Evolutionary conservation across 2,888 invertebrate genomes (phyloP).

Genomic region (Epiblema foenella): DNA sequence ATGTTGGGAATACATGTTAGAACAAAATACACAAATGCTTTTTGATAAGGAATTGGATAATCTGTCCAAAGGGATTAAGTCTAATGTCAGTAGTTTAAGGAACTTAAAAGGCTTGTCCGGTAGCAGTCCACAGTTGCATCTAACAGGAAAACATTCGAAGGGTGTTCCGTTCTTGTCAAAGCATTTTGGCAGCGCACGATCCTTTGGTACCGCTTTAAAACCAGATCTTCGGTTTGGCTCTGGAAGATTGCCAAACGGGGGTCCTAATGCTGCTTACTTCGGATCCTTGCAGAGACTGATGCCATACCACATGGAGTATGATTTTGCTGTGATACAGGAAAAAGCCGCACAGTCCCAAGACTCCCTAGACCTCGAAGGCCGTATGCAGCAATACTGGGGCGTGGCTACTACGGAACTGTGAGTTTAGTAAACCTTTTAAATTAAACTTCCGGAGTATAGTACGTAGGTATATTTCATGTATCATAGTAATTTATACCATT

Average conservation of each 20-base stretch:
- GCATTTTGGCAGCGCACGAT: slow-evolving; percentile 92
- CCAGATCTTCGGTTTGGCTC: slow-evolving; percentile 85
- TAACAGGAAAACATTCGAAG: slow-evolving; percentile 68
- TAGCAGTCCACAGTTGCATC: slow-evolving; percentile 88
- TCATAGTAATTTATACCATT: slow-evolving; percentile 75
- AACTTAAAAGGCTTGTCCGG: slow-evolving; percentile 87
- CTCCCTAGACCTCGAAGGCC: slow-evolving; percentile 91
- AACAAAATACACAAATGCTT: slow-evolving; percentile 94
- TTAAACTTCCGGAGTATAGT: slow-evolving; percentile 75
- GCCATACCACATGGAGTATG: slow-evolving; percentile 92
- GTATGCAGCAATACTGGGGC: slow-evolving; percentile 96
- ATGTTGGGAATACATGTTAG: slow-evolving; percentile 97
- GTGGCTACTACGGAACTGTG: slow-evolving; percentile 94
- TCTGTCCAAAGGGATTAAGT: slow-evolving; percentile 87
- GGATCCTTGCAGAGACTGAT: slow-evolving; percentile 93
- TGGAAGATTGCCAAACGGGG: slow-evolving; percentile 88
- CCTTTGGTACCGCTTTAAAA: slow-evolving; percentile 88
- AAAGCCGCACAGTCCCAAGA: slow-evolving; percentile 87
- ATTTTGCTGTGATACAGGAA: slow-evolving; percentile 93
- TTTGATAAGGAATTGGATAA: slow-evolving; percentile 95
- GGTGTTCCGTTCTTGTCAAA: slow-evolving; percentile 86
- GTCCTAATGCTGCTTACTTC: slow-evolving; percentile 94
- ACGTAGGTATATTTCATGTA: slow-evolving; percentile 50
- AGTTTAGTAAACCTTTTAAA: slow-evolving; percentile 68
- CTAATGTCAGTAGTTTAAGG: slow-evolving; percentile 80